Conservation (phyloP, 2,113 vertebrate species). For the Hyperopisus bebe region DNA sequence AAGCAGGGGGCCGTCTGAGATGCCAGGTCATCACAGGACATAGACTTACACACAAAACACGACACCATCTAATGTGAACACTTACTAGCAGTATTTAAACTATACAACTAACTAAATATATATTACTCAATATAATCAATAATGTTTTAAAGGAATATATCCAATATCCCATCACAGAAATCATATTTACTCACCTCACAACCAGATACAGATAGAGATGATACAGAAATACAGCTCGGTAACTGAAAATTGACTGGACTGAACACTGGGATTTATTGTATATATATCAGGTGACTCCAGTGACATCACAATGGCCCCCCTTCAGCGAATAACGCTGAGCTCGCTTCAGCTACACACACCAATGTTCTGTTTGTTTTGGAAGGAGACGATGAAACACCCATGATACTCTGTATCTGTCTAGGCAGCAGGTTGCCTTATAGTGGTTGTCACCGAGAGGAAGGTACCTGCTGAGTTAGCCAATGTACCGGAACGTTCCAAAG, state of each 20-base stretch:
- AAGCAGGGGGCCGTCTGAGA: not conserved
- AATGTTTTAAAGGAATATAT: not conserved
- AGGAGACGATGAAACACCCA: not conserved
- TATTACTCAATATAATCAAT: not conserved
- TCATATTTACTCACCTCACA: conserved; percentile 3
- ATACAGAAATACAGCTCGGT: not conserved
- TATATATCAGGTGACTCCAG: conserved; percentile 51
- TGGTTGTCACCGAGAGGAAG: not conserved
- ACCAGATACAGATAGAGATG: not conserved
- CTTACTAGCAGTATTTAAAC: not conserved
- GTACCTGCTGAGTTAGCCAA: not conserved
- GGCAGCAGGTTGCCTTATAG: not conserved
- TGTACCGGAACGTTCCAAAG: not conserved
- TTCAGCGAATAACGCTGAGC: conserved; percentile 11
- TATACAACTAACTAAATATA: not conserved
- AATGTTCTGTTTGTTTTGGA: not conserved
- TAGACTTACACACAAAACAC: not conserved
- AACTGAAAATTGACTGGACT: not conserved
- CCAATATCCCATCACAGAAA: not conserved
- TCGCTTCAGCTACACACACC: not conserved
- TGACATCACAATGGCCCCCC: conserved; percentile 42
- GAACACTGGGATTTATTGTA: not conserved
- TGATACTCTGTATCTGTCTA: conserved; percentile 23
- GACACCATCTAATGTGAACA: not conserved
- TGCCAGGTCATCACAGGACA: not conserved